Evolutionary conservation across 1,140 invertebrate genomes (phyloP).

Genomic region (Berghia stephanieae): DNA sequence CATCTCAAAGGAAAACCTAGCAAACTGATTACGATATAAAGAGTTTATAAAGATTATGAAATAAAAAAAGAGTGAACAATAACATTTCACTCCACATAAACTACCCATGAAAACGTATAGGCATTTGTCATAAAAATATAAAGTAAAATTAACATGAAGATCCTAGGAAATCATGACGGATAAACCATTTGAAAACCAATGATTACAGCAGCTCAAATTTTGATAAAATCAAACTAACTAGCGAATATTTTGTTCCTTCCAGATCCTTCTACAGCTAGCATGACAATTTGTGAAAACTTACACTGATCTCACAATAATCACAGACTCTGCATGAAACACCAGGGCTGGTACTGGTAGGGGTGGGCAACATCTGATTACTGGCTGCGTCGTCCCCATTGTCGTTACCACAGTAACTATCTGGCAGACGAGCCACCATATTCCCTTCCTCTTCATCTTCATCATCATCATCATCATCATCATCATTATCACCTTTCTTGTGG

Average conservation of each 20-base stretch:
- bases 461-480: slow-evolving; percentile 25
- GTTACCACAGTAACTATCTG: slow-evolving; percentile 10
- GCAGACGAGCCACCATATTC: slow-evolving; percentile 8
- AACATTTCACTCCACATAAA: no score
- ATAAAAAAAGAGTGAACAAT: no score
- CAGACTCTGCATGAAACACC: slow-evolving; percentile 51
- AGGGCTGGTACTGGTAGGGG: slow-evolving; percentile 27
- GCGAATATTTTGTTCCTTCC: background rate
- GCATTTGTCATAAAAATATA: no score
- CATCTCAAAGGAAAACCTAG: no score
- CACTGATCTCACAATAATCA: slow-evolving; percentile 61
- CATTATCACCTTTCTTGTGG: slow-evolving; percentile 17
- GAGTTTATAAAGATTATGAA: no score
- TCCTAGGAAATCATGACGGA: background rate
- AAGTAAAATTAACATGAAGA: background rate
- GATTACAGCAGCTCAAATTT: background rate
- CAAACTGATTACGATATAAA: no score
- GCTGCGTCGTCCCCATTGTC: no score
- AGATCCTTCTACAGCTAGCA: background rate
- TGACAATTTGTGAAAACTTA: slow-evolving; percentile 24
- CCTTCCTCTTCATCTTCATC: slow-evolving; percentile 33
- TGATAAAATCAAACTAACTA: no score
- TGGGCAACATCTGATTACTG: slow-evolving; percentile 29
- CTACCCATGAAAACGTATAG: no score
- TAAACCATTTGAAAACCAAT: background rate